These are phyloP conservation scores for Xiphias gladius DNA, from an alignment of 2,113 vertebrate genomes.

Conservation along the genomic window DNA sequence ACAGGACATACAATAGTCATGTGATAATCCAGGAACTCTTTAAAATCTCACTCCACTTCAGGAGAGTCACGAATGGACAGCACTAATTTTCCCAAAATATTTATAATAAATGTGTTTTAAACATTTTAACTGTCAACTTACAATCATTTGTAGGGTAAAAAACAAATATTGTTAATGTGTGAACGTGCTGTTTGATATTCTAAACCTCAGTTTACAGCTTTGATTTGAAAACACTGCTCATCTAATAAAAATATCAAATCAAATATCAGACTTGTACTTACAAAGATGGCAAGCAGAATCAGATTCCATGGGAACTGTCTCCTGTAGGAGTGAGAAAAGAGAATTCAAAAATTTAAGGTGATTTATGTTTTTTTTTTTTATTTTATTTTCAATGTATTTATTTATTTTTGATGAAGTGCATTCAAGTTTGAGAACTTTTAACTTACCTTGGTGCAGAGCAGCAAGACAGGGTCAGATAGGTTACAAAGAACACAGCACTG, in stretches of 20 bases:
- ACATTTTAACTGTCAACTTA: neutral
- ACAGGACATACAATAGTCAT: conserved; percentile 37
- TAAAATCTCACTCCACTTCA: neutral
- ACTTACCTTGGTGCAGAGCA: conserved; percentile 90
- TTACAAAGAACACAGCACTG: conserved; percentile 93
- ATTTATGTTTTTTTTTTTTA: neutral
- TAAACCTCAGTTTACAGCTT: neutral
- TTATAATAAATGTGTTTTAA: neutral
- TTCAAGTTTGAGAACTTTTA: neutral
- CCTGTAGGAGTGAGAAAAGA: conserved; percentile 78
- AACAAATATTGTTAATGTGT: neutral
- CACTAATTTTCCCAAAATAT: neutral
- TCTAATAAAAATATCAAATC: too few species aligned
- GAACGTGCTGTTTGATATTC: neutral
- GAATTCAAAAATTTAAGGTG: neutral
- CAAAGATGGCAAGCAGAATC: conserved; percentile 92
- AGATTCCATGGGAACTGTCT: conserved; percentile 95
- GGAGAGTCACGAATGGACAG: neutral
- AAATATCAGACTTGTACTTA: conserved; percentile 81
- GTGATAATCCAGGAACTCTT: neutral
- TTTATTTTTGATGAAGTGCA: neutral
- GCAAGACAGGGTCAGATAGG: conserved; percentile 94
- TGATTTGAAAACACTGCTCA: conserved; percentile 7
- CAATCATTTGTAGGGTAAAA: neutral
- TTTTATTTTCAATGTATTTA: neutral